Evolutionary conservation across 2,888 invertebrate genomes (phyloP).

Genomic region (Watsonalla cultraria): DNA sequence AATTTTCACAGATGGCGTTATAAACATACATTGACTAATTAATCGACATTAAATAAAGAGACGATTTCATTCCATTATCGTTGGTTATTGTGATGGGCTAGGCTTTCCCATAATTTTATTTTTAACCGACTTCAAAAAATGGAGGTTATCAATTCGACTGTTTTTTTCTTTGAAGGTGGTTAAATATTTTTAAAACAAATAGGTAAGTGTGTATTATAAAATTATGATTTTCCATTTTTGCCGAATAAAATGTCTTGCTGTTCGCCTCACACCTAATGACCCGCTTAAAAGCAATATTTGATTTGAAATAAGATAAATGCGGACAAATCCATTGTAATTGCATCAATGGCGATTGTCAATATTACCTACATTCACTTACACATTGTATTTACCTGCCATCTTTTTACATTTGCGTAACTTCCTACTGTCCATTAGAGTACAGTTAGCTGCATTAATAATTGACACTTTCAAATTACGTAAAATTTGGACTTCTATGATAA

Average conservation of each 20-base stretch:
- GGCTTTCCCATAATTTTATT: too few species aligned
- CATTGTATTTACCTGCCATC: slow-evolving; percentile 28
- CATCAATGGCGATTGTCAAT: slow-evolving; percentile 21
- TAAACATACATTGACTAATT: background rate
- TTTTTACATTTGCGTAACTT: slow-evolving; percentile 36
- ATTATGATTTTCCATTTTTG: too few species aligned
- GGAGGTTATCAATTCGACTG: too few species aligned
- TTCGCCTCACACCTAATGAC: background rate
- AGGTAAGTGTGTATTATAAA: too few species aligned
- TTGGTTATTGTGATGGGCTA: too few species aligned
- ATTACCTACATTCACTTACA: slow-evolving; percentile 33
- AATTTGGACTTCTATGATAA: background rate
- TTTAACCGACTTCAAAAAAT: too few species aligned
- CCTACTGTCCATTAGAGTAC: slow-evolving; percentile 14
- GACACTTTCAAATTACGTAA: background rate
- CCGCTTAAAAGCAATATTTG: background rate
- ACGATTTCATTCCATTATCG: too few species aligned
- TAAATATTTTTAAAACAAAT: too few species aligned
- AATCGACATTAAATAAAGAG: too few species aligned
- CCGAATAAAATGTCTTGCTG: too few species aligned
- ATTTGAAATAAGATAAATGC: background rate
- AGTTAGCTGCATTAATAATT: background rate
- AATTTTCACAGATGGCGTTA: background rate
- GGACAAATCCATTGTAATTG: slow-evolving; percentile 2
- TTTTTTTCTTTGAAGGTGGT: too few species aligned